Percentiles rank a stretch among this genome's conserved stretches.
phyloP scores from a whole-genome alignment of 2,113 vertebrate genomes.

The Anoura caudifer region DNA sequence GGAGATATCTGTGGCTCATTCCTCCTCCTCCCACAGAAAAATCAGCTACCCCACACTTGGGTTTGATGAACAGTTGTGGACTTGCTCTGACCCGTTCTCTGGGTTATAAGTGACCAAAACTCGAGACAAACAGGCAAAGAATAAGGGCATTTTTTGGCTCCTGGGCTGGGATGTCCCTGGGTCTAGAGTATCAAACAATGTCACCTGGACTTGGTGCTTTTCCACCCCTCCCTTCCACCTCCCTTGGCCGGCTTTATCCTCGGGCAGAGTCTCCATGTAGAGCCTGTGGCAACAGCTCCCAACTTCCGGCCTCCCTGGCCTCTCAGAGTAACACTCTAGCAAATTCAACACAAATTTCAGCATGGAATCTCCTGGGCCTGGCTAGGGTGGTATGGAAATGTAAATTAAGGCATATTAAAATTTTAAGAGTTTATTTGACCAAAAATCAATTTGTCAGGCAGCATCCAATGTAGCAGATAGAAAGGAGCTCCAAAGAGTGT shows the following conservation, averaged over 20 bases:
- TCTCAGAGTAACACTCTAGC: background rate
- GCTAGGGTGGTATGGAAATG: background rate
- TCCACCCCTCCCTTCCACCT: background rate
- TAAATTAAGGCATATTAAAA: background rate
- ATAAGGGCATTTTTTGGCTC: background rate
- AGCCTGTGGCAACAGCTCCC: background rate
- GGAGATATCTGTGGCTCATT: background rate
- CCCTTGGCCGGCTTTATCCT: background rate
- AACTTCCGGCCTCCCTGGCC: background rate
- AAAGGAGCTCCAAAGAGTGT: background rate
- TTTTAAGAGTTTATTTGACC: background rate
- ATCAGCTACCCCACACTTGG: background rate
- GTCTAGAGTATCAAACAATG: background rate
- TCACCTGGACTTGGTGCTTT: background rate
- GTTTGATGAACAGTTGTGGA: background rate
- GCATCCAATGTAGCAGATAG: background rate
- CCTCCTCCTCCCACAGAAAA: background rate
- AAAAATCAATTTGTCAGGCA: background rate
- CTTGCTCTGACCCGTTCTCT: background rate
- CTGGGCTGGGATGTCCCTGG: background rate
- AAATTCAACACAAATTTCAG: background rate
- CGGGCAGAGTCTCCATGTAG: background rate
- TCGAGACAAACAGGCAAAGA: background rate
- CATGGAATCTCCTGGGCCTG: background rate
- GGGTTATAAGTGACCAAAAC: background rate